Conservation (phyloP, 2,888 invertebrate species). For the Taenaris catops region DNA sequence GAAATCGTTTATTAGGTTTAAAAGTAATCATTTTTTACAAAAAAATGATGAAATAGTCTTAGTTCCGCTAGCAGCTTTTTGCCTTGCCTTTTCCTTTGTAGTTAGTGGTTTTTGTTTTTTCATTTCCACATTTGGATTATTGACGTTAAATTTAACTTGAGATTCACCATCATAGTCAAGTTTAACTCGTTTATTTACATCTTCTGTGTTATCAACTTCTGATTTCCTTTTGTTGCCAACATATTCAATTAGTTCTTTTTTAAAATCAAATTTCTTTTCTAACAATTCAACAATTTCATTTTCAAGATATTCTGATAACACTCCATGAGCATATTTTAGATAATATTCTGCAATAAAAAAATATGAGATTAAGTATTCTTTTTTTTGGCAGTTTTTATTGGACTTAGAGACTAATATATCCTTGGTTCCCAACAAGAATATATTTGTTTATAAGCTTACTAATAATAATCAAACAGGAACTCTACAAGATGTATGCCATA, state of each 20-base stretch:
- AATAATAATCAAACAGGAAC: too few relatives aligned
- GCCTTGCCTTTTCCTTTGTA: slow-evolving; percentile 86
- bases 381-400: too few relatives aligned
- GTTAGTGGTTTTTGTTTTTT: slow-evolving; percentile 77
- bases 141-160: slow-evolving; percentile 53
- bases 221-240: slow-evolving; percentile 78
- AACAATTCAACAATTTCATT: slow-evolving; percentile 83
- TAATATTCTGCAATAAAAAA: slow-evolving; percentile 82
- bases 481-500: too few relatives aligned
- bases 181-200: slow-evolving; percentile 56
- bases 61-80: slow-evolving; percentile 88
- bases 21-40: slow-evolving; percentile 81
- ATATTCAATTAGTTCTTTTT: slow-evolving; percentile 76
- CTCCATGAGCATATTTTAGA: slow-evolving; percentile 87
- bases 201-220: slow-evolving; percentile 45
- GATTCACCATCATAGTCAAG: slow-evolving; percentile 42
- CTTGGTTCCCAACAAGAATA: too few relatives aligned
- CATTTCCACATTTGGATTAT: slow-evolving; percentile 46
- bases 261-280: slow-evolving; percentile 82
- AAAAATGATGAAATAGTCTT: slow-evolving; percentile 91
- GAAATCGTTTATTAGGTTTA: too few relatives aligned
- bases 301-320: slow-evolving; percentile 88
- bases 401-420: too few relatives aligned
- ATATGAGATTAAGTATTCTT: too few relatives aligned
- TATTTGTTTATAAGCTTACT: too few relatives aligned